Conservation (phyloP, 1,140 invertebrate species). For the Diorhabda carinulata region DNA sequence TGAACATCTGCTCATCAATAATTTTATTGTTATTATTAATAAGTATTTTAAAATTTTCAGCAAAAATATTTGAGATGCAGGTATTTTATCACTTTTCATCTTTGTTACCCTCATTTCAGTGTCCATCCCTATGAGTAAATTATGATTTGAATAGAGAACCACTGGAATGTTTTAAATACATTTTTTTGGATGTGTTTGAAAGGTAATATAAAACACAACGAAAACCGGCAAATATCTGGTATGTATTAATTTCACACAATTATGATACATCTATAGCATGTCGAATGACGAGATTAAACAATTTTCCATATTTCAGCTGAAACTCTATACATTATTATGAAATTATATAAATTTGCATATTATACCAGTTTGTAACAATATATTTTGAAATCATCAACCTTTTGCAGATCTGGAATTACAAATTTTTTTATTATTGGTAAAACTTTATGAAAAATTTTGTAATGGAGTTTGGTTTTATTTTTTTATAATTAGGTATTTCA, state of each 20-base stretch:
- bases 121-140: too few relatives aligned
- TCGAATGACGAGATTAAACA: conserved; percentile 40
- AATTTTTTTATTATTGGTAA: too few relatives aligned
- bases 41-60: background rate
- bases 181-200: conserved; percentile 14
- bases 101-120: too few relatives aligned
- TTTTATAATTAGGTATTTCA: too few relatives aligned
- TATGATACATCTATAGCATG: conserved; percentile 43
- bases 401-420: too few relatives aligned
- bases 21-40: too few relatives aligned
- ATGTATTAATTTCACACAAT: conserved; percentile 34
- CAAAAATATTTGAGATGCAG: background rate
- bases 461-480: too few relatives aligned
- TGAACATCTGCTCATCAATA: too few relatives aligned
- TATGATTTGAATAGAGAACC: background rate
- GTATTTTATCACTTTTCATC: too few relatives aligned
- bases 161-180: background rate
- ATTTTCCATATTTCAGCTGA: conserved; percentile 33
- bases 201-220: conserved; percentile 27
- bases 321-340: conserved; percentile 26
- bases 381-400: too few relatives aligned
- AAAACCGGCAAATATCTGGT: conserved; percentile 17
- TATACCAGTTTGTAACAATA: too few relatives aligned
- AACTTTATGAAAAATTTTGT: too few relatives aligned
- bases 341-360: background rate